Percentiles rank a stretch among this genome's conserved stretches.
Evolutionary conservation across 2,888 invertebrate genomes (phyloP).

Genomic region (Drosophila anomalata): DNA sequence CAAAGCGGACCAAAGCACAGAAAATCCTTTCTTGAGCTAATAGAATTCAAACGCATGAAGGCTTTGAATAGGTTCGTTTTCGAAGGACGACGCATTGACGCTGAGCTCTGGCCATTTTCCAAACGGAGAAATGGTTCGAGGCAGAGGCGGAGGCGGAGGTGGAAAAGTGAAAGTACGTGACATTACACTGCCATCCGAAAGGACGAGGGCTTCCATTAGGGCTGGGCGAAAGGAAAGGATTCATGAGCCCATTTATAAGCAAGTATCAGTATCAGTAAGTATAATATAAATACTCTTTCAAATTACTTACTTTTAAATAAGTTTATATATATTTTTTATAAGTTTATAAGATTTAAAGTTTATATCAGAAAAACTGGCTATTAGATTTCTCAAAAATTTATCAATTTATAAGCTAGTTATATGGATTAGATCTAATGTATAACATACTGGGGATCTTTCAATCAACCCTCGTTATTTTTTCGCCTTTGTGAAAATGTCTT

Average conservation of each 20-base stretch:
- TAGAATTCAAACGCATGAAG: conserved; percentile 77
- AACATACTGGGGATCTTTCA: not conserved
- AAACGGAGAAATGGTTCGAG: conserved; percentile 2
- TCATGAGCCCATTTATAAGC: not conserved
- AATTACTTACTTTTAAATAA: not conserved
- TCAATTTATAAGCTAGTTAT: not conserved
- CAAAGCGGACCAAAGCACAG: conserved; percentile 43
- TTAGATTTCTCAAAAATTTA: not conserved
- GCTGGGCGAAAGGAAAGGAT: not conserved
- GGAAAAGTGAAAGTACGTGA: conserved; percentile 75
- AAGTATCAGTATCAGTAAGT: not conserved
- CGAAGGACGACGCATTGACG: conserved; percentile 64
- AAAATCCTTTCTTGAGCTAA: conserved; percentile 75
- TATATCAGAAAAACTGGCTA: not conserved
- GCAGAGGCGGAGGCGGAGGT: conserved; percentile 26
- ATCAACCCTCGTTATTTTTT: not conserved
- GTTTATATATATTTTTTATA: no score
- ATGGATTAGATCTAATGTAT: not conserved
- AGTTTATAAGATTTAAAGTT: conserved; percentile 1
- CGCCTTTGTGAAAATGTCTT: conserved; percentile 38
- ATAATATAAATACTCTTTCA: not conserved
- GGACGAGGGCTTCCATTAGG: conserved; percentile 17
- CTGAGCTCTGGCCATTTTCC: conserved; percentile 54
- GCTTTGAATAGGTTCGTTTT: conserved; percentile 76
- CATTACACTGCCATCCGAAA: conserved; percentile 55